Evolutionary conservation across 2,888 invertebrate species (phyloP).

Genomic region (Leptinotarsa peninsularis): DNA sequence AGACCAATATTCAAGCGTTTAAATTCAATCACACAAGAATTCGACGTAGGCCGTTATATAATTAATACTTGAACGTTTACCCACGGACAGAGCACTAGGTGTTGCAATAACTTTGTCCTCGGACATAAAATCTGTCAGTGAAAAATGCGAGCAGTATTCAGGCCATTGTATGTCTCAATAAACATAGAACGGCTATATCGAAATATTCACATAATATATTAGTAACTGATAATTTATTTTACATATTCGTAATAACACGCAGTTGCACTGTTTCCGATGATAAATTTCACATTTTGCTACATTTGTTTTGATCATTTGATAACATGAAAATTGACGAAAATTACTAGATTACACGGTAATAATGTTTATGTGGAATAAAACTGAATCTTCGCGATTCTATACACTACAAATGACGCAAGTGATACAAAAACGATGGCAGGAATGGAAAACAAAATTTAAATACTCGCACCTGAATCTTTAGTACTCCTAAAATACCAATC

Average conservation of each 20-base stretch:
- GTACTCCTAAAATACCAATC: too few relatives aligned
- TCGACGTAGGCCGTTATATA: not conserved
- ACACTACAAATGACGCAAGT: too few relatives aligned
- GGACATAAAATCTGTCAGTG: slow-evolving; percentile 8
- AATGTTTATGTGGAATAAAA: too few relatives aligned
- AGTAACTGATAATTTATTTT: not conserved
- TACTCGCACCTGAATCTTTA: too few relatives aligned
- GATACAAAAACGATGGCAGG: too few relatives aligned
- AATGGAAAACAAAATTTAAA: too few relatives aligned
- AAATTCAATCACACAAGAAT: not conserved
- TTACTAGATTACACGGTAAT: too few relatives aligned
- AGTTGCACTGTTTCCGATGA: not conserved
- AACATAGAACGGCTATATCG: not conserved
- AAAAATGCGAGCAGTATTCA: slow-evolving; percentile 7
- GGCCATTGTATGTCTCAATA: slow-evolving; percentile 16
- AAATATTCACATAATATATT: not conserved
- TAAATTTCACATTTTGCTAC: too few relatives aligned
- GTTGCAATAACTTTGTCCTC: slow-evolving; percentile 12
- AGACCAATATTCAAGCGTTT: not conserved
- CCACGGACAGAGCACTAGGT: not conserved
- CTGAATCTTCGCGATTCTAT: too few relatives aligned
- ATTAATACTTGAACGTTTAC: not conserved
- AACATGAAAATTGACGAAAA: too few relatives aligned
- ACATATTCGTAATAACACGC: not conserved
- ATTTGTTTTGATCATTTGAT: too few relatives aligned